Conservation (phyloP, 1,140 invertebrate genomes). For the Drosophila erecta region DNA sequence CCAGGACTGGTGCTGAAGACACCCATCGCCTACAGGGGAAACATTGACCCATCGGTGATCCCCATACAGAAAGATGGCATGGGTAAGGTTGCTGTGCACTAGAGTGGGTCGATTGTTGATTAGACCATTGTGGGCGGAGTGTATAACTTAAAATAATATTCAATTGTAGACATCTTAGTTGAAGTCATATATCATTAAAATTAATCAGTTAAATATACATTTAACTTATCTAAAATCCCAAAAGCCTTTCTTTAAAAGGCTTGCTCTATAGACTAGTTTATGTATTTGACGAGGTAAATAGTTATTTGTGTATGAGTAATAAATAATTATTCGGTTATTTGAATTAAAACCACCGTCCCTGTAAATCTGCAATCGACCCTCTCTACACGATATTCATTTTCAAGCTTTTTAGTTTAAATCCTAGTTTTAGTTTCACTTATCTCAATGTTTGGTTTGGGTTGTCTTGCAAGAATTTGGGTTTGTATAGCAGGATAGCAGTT, state of each 20-base stretch:
- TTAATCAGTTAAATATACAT: neutral
- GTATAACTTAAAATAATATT: neutral
- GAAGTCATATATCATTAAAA: neutral
- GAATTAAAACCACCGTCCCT: neutral
- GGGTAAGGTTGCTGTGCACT: slow-evolving; percentile 86
- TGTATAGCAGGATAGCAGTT: slow-evolving; percentile 30
- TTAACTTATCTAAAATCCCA: neutral
- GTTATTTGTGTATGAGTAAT: neutral
- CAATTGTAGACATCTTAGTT: neutral
- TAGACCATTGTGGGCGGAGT: neutral
- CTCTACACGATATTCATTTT: slow-evolving; percentile 8
- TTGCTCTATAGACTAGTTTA: no score
- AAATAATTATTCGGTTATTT: neutral
- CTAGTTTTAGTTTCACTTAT: neutral
- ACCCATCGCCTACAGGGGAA: slow-evolving; percentile 92
- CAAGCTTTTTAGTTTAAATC: neutral
- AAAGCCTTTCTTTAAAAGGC: neutral
- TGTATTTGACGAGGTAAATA: neutral
- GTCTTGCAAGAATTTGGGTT: slow-evolving; percentile 52
- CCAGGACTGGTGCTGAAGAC: slow-evolving; percentile 91
- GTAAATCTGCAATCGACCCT: slow-evolving; percentile 20
- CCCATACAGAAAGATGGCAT: slow-evolving; percentile 93
- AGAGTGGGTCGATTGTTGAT: slow-evolving; percentile 31
- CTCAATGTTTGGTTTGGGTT: slow-evolving; percentile 2
- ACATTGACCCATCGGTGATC: slow-evolving; percentile 91